Percentiles rank a stretch among this genome's conserved stretches.
These are phyloP conservation scores for Dysdera silvatica DNA, from an alignment of 1,140 invertebrate genomes.

Conservation along the genomic window DNA sequence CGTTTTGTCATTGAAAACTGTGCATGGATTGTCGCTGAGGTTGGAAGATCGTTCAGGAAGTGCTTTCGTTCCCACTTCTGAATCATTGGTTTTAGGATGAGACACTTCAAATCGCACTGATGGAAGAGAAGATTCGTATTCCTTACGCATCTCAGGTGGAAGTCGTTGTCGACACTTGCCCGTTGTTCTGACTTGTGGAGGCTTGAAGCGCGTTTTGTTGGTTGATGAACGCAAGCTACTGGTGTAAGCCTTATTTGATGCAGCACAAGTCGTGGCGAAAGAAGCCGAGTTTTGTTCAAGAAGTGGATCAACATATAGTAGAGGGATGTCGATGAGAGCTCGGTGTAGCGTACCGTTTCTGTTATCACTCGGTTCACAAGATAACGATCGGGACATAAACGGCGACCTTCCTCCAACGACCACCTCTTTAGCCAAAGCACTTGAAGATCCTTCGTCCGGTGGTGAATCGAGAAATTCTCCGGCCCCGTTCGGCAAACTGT, in stretches of 20 bases:
- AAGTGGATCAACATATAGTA: background rate
- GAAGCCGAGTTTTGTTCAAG: background rate
- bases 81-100: no score
- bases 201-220: slow-evolving; percentile 26
- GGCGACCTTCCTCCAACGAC: background rate
- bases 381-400: slow-evolving; percentile 10
- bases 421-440: no score
- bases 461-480: background rate
- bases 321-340: slow-evolving; percentile 16
- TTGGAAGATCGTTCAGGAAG: no score
- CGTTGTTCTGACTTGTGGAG: slow-evolving; percentile 18
- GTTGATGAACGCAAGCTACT: slow-evolving; percentile 19
- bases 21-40: no score
- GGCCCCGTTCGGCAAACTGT: slow-evolving; percentile 23
- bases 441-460: background rate
- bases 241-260: background rate
- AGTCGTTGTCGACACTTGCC: slow-evolving; percentile 19
- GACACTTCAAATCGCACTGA: no score
- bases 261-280: background rate
- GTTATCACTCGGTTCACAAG: slow-evolving; percentile 14
- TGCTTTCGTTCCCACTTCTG: no score
- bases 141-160: slow-evolving; percentile 23
- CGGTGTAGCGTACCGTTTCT: slow-evolving; percentile 1
- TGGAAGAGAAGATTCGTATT: no score
- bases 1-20: no score